Evolutionary conservation across 2,797 vertebrate species (phyloP).

Genomic region (Ceyx erithaca): DNA sequence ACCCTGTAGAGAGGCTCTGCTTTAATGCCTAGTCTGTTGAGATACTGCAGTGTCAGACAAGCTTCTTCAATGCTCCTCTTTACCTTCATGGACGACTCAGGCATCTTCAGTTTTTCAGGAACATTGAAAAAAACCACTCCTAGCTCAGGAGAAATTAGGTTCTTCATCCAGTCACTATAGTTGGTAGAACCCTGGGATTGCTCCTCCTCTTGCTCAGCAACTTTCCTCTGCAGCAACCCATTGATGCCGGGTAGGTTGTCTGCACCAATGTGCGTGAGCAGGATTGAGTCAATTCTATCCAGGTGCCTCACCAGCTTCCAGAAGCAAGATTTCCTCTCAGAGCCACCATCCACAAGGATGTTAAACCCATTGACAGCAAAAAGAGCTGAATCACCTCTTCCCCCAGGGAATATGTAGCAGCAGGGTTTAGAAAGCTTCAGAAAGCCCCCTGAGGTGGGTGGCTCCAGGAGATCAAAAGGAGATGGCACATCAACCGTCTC

Average conservation of each 20-base stretch:
- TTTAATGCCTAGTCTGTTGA: slow-evolving; percentile 92
- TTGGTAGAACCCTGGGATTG: slow-evolving; percentile 89
- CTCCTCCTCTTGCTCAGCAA: slow-evolving; percentile 95
- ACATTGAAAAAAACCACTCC: slow-evolving; percentile 98
- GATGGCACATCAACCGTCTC: slow-evolving; percentile 95
- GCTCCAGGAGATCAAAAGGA: slow-evolving; percentile 96
- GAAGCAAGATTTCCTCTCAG: slow-evolving; percentile 95
- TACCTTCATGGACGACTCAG: slow-evolving; percentile 92
- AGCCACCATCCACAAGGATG: slow-evolving; percentile 96
- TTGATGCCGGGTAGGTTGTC: slow-evolving; percentile 98
- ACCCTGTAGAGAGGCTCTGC: slow-evolving; percentile 93
- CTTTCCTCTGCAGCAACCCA: slow-evolving; percentile 95
- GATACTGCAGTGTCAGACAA: slow-evolving; percentile 93
- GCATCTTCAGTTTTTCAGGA: slow-evolving; percentile 93
- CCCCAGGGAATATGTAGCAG: slow-evolving; percentile 98
- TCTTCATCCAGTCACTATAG: slow-evolving; percentile 97
- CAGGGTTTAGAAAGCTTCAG: slow-evolving; percentile 98
- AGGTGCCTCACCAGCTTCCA: slow-evolving; percentile 98
- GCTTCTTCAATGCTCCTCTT: slow-evolving; percentile 98
- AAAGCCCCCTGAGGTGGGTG: slow-evolving; percentile 97
- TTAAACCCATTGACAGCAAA: slow-evolving; percentile 99
- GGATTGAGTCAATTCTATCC: slow-evolving; percentile 95
- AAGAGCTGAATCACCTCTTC: slow-evolving; percentile 95
- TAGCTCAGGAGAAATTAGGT: slow-evolving; percentile 96
- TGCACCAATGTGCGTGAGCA: slow-evolving; percentile 97